Base-by-base conservation (phyloP, 2,113 vertebrate genomes). In the Chaetops frenatus region DNA sequence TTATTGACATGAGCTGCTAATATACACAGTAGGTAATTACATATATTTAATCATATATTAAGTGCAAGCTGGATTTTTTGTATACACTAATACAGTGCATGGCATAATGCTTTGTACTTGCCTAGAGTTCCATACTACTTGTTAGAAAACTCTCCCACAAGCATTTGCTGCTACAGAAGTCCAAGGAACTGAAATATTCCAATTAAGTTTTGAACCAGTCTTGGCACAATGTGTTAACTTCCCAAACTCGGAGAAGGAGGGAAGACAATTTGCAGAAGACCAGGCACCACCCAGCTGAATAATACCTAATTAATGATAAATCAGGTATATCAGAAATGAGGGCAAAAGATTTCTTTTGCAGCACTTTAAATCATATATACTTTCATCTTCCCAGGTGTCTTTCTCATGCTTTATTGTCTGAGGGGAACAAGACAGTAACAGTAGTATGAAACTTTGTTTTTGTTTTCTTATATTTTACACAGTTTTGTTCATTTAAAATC, bases 1-100 rank as follows among this genome's bases (percentile, higher is more conserved):
- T 97, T 97, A 97, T 95, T 97, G 88, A 67, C 76, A 21, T 18
- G 67, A 95, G 47, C 76, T 83, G 60, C 56, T 93, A 92, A 66
- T 56, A 94, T 60, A 88, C 0, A 0, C 64, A 54, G 79, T 38
- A 88, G 29, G 15, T 50, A 92, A 62, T 79, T 62, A 92, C 86
- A 90, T 54, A n/a, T 79, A 84, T 91, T 93, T 93, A 45, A 77
- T 73, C 9, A 50, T 12, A 73, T 47, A 77, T 28, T 54, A 88
- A 83, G 69, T 90, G 67, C 82, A 94, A 94, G 92, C 79, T 69
- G 47, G 67, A 61, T 78, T 73, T 93, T 92, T 80, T 58, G 54
- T 65, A 64, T 53, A 51, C 50, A 54, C 76, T 73, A 81, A 69
- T 80, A 70, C 58, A 92, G 67, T 80, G 88, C 88, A 69, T 33